Percentiles rank a stretch among this genome's conserved stretches.
Conservation (phyloP, 2,888 invertebrate genomes). For the Caenorhabditis becei region DNA sequence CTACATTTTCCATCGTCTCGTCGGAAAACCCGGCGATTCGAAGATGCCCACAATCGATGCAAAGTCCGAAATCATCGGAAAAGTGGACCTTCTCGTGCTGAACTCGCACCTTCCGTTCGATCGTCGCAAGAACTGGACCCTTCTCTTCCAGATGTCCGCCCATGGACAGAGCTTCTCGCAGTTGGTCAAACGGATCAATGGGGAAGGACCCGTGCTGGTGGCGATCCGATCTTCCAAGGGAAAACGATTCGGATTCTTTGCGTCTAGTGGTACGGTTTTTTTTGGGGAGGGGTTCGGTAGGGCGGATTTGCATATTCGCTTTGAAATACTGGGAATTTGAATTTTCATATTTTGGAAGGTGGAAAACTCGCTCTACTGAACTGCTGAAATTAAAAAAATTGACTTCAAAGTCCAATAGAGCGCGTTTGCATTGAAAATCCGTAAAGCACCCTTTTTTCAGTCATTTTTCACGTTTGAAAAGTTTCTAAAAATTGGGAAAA, state of each 20-base stretch:
- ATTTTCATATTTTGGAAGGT: too few species aligned
- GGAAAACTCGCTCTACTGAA: too few species aligned
- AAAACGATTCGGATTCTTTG: conserved; percentile 93
- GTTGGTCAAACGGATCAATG: conserved; percentile 64
- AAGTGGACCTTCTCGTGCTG: conserved; percentile 47
- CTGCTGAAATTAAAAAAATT: too few species aligned
- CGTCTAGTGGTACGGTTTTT: conserved; percentile 83
- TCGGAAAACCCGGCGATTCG: conserved; percentile 22
- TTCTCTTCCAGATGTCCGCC: conserved; percentile 66
- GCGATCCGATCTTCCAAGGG: conserved; percentile 88
- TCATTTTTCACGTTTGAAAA: too few species aligned
- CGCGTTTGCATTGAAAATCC: too few species aligned
- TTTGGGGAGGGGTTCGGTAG: too few species aligned
- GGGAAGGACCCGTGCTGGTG: conserved; percentile 86
- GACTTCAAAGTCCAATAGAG: too few species aligned
- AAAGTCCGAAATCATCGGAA: conserved; percentile 26
- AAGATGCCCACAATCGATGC: conserved; percentile 27
- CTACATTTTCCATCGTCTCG: conserved; percentile 29
- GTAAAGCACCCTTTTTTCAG: too few species aligned
- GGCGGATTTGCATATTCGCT: too few species aligned
- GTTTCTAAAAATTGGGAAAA: too few species aligned
- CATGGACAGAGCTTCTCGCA: conserved; percentile 74
- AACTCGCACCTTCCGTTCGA: conserved; percentile 71
- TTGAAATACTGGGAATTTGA: too few species aligned
- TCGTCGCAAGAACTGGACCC: conserved; percentile 67